Percentiles rank a stretch among this genome's conserved stretches.
Evolutionary conservation across 2,113 vertebrate species (phyloP).

Genomic region (Cryptotis parvus): DNA sequence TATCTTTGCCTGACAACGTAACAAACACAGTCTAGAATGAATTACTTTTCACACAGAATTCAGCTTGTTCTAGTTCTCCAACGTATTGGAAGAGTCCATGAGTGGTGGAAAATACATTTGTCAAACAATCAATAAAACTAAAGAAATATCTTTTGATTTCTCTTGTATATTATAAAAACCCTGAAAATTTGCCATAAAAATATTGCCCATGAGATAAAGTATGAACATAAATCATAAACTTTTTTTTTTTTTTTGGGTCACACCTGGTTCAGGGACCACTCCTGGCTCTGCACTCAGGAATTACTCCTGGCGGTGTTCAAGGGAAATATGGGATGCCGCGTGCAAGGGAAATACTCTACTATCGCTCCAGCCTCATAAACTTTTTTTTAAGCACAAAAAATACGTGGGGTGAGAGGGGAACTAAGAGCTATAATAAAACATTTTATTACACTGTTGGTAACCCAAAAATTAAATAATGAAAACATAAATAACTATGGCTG

Average conservation of each 20-base stretch:
- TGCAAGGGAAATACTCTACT: too few relatives aligned
- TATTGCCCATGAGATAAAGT: slow-evolving; percentile 31
- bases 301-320: too few relatives aligned
- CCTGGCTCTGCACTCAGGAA: too few relatives aligned
- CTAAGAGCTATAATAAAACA: not conserved
- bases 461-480: slow-evolving; percentile 7
- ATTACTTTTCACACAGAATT: not conserved
- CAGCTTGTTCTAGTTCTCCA: not conserved
- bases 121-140: not conserved
- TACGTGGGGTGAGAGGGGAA: slow-evolving; percentile 12
- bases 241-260: not conserved
- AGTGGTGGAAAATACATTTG: not conserved
- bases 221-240: not conserved
- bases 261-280: too few relatives aligned
- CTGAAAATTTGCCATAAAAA: slow-evolving; percentile 20
- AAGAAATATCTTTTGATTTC: slow-evolving; percentile 1
- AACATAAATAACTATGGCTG: slow-evolving; percentile 33
- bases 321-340: too few relatives aligned
- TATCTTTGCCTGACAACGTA: slow-evolving; percentile 92
- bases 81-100: not conserved
- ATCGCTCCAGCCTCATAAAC: too few relatives aligned
- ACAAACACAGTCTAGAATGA: not conserved
- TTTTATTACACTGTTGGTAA: slow-evolving; percentile 18
- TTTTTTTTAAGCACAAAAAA: not conserved
- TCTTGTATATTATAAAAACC: not conserved